Base-by-base conservation (phyloP, 2,797 vertebrate species). In the Paratrypauchen microcephalus region DNA sequence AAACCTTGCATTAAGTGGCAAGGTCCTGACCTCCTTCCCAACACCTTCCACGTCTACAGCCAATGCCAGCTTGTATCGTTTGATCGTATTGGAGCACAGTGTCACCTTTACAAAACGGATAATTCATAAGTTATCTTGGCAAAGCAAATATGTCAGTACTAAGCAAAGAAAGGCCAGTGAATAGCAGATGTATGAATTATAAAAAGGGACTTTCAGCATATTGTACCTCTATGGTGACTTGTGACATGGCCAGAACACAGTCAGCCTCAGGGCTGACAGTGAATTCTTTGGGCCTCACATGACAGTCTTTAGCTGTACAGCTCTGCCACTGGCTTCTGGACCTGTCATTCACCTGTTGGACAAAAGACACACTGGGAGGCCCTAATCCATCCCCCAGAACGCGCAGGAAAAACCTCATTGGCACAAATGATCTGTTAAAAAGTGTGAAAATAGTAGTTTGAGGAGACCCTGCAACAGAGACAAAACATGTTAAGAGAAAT, bases 41-140 rank as follows among this genome's bases (percentile, higher is more conserved):
- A 96, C 72, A 0, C 93, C 94, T 0, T 95, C 89, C 66, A 97
- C 85, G 0, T 98, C 95, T 52, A 98, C 92, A 68, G 95, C 92
- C 76, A 98, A 73, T 0, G 78, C 90, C 66, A 92, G 62, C 59
- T 83, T 82, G 3, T 96, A 98, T 0, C n/a, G 78, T 80, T 75
- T 90, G 57, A 94, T 85, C 0, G 93, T 94, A 90, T 97, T 98
- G 80, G 96, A 95, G 71, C 96, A 98, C 70, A 99, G 83, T 0
- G 93, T 96, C 81, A 97, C 94, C 97, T 98, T 86, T 55, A 71
- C 23, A 78, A 18, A 71, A 3, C 56, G 69, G 2, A 66, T 4
- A 5, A 28, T 52, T 52, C 13, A 26, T 54, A 23, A 18, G 15
- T 59, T 18, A 28, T 18, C 19, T 39, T 8, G 32, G 18, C 13